These are phyloP conservation scores for Nymphalis c-album DNA, from an alignment of 2,888 invertebrate genomes.

Conservation along the genomic window DNA sequence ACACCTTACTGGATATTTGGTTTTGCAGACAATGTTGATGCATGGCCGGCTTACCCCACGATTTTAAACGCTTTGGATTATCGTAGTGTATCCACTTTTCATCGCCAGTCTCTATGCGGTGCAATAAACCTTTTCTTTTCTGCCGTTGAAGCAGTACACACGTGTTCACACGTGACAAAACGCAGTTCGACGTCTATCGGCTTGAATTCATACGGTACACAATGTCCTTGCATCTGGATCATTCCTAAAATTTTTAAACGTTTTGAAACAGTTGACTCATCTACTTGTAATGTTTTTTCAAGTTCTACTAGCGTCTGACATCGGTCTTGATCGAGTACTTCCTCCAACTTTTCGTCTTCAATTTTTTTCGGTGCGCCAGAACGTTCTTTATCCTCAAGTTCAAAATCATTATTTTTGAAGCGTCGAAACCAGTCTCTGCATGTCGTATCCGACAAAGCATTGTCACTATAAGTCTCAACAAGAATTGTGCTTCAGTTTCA, in stretches of 20 bases:
- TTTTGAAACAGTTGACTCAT: slow-evolving; percentile 5
- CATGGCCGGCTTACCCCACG: slow-evolving; percentile 22
- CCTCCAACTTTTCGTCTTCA: too few species aligned
- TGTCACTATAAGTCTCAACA: slow-evolving; percentile 16
- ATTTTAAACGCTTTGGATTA: slow-evolving; percentile 29
- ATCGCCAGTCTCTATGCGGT: slow-evolving; percentile 28
- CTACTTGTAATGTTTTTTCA: too few species aligned
- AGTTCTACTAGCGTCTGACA: neutral
- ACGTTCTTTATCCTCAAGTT: too few species aligned
- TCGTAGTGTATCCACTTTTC: slow-evolving; percentile 32
- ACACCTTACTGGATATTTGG: slow-evolving; percentile 10
- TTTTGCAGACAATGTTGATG: slow-evolving; percentile 14
- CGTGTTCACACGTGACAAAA: slow-evolving; percentile 36
- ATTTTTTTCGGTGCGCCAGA: too few species aligned
- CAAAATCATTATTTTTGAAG: too few species aligned
- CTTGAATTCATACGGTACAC: slow-evolving; percentile 34
- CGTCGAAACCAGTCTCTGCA: too few species aligned
- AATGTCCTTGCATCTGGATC: slow-evolving; percentile 21
- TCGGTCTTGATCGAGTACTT: slow-evolving; percentile 5
- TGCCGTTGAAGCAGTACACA: slow-evolving; percentile 26
- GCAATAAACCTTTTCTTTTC: slow-evolving; percentile 30
- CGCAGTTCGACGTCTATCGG: slow-evolving; percentile 36
- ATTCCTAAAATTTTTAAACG: slow-evolving; percentile 25
- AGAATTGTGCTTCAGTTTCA: slow-evolving; percentile 8
- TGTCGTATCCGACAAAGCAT: neutral